Conservation (phyloP, 2,797 vertebrate species). For the Hippopotamyrus pictus region DNA sequence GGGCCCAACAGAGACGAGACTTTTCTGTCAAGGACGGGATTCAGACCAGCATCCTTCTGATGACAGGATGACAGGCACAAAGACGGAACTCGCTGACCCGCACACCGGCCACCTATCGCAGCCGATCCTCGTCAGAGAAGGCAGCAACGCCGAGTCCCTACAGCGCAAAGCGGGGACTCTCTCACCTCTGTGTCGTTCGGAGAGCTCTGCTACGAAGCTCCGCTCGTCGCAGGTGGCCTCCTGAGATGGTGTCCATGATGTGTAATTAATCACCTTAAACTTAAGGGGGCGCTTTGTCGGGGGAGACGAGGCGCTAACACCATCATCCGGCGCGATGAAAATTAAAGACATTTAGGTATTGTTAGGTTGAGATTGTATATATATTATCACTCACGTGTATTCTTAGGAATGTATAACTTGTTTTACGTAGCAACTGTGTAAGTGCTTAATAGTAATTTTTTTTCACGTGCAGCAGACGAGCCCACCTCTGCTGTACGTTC, state of each 20-base stretch:
- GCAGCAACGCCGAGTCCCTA: neutral
- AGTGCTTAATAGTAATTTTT: too few relatives aligned
- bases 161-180: neutral
- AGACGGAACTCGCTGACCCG: neutral
- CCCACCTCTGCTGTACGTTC: too few relatives aligned
- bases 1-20: neutral
- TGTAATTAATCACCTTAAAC: conserved; percentile 3
- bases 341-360: neutral
- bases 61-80: neutral
- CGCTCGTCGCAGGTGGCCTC: neutral
- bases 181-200: neutral
- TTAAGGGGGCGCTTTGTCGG: neutral
- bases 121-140: neutral
- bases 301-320: neutral
- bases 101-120: neutral
- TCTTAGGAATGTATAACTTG: too few relatives aligned
- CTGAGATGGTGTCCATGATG: neutral
- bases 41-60: neutral
- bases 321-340: neutral
- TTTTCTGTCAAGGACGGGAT: neutral
- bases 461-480: too few relatives aligned
- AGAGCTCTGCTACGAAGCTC: neutral
- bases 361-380: too few relatives aligned
- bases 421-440: too few relatives aligned
- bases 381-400: too few relatives aligned